These are phyloP conservation scores for Trichogramma dendrolimi DNA, from an alignment of 2,888 invertebrate species.

Conservation along the genomic window DNA sequence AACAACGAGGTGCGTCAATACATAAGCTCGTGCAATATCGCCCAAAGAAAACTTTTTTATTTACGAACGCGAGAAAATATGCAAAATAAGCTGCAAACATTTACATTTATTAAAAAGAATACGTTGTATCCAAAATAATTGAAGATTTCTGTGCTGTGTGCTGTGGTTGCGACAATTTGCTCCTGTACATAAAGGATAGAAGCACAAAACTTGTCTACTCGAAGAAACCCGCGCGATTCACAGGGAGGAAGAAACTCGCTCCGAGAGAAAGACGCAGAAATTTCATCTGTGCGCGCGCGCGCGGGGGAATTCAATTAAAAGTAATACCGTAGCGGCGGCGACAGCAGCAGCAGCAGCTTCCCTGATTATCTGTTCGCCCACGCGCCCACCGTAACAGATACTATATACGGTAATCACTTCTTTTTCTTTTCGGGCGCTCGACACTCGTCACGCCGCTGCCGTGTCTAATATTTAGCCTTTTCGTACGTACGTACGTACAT, in stretches of 20 bases:
- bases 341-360: slow-evolving; percentile 14
- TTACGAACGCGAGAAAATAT: too few species aligned
- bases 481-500: neutral
- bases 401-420: slow-evolving; percentile 29
- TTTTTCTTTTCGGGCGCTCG: slow-evolving; percentile 29
- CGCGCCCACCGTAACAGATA: neutral
- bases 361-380: neutral
- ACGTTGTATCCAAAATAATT: too few species aligned
- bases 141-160: too few species aligned
- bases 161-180: too few species aligned
- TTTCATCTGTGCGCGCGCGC: slow-evolving; percentile 36
- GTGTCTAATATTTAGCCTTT: neutral
- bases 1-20: too few species aligned
- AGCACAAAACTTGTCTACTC: slow-evolving; percentile 9
- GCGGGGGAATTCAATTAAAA: slow-evolving; percentile 49
- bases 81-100: too few species aligned
- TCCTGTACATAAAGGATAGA: too few species aligned
- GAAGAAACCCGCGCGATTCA: slow-evolving; percentile 35
- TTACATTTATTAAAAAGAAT: too few species aligned
- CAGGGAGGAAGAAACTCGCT: slow-evolving; percentile 30
- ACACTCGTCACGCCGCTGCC: neutral
- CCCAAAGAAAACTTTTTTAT: too few species aligned
- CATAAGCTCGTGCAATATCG: too few species aligned
- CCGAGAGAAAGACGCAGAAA: slow-evolving; percentile 38
- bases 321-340: slow-evolving; percentile 39